Percentiles rank a stretch among this genome's conserved stretches.
These are phyloP conservation scores for Caenorhabditis japonica DNA, from an alignment of 2,888 invertebrate species.

Conservation along the genomic window DNA sequence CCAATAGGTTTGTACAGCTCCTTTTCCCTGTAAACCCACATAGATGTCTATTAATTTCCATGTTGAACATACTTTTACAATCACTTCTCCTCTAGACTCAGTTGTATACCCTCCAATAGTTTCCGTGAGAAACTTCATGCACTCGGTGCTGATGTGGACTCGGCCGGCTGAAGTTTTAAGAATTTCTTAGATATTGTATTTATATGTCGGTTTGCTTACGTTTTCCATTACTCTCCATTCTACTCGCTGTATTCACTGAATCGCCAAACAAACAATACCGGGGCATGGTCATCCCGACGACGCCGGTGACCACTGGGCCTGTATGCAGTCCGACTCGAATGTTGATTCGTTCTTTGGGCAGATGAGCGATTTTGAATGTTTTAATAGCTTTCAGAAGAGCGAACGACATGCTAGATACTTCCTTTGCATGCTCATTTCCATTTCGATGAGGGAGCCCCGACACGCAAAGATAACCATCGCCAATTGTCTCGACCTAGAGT, in stretches of 20 bases:
- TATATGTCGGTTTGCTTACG: slow-evolving; percentile 55
- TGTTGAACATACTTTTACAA: slow-evolving; percentile 63
- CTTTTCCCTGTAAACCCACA: slow-evolving; percentile 60
- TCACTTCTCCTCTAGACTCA: slow-evolving; percentile 73
- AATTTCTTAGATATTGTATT: not conserved
- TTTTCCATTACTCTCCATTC: slow-evolving; percentile 75
- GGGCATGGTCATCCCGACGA: slow-evolving; percentile 70
- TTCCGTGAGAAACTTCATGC: slow-evolving; percentile 69
- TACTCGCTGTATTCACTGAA: slow-evolving; percentile 72
- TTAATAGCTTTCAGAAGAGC: slow-evolving; percentile 63
- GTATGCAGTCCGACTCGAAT: slow-evolving; percentile 72
- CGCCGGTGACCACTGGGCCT: slow-evolving; percentile 66
- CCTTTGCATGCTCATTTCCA: slow-evolving; percentile 69
- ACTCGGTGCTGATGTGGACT: slow-evolving; percentile 73
- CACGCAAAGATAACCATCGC: slow-evolving; percentile 72
- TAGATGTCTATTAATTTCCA: not conserved
- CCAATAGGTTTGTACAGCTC: slow-evolving; percentile 65
- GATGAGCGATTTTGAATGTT: slow-evolving; percentile 67
- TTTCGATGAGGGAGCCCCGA: slow-evolving; percentile 73
- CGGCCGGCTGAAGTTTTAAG: slow-evolving; percentile 63
- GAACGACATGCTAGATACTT: slow-evolving; percentile 69
- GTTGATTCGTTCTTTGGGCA: slow-evolving; percentile 70
- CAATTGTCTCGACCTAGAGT: slow-evolving; percentile 68
- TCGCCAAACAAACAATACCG: slow-evolving; percentile 75
- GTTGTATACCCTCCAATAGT: slow-evolving; percentile 73